phyloP scores from a whole-genome alignment of 2,113 vertebrate species.

The Pachypanchax playfairii region DNA sequence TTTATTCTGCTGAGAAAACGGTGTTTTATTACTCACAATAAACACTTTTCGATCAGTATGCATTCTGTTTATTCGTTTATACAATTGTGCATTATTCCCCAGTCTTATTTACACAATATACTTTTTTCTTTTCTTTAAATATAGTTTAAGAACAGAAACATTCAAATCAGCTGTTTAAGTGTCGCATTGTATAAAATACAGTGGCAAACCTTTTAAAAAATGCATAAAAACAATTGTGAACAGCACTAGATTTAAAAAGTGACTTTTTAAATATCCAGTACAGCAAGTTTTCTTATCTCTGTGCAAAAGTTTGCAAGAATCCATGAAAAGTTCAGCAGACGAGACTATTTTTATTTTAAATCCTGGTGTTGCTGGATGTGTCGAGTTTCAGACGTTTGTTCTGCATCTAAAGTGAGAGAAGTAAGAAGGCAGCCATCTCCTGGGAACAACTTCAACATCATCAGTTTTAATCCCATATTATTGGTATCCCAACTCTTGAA shows the following conservation, averaged over 20 bases:
- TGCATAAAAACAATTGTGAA: constrained; percentile 83
- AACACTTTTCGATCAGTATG: constrained; percentile 50
- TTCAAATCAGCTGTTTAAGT: constrained; percentile 86
- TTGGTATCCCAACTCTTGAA: no score
- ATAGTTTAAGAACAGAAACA: constrained; percentile 82
- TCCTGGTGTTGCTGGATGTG: constrained; percentile 9
- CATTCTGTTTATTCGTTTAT: constrained; percentile 70
- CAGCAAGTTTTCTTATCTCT: constrained; percentile 72
- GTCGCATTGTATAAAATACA: constrained; percentile 89
- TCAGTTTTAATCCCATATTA: no score
- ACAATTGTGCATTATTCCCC: constrained; percentile 54
- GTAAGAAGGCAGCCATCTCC: not conserved
- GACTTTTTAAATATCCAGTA: constrained; percentile 73
- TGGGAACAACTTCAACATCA: not conserved
- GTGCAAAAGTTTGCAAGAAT: constrained; percentile 82
- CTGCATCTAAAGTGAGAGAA: constrained; percentile 46
- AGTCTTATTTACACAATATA: constrained; percentile 72
- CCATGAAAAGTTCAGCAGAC: constrained; percentile 58
- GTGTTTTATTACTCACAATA: no score
- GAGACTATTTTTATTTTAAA: no score
- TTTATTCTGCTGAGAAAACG: no score
- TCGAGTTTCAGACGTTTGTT: constrained; percentile 53
- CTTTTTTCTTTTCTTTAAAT: constrained; percentile 65
- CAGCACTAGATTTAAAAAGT: constrained; percentile 81
- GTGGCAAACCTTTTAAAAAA: constrained; percentile 82